Evolutionary conservation across 2,888 invertebrate species (phyloP).

Genomic region (Caradrina kadenii): DNA sequence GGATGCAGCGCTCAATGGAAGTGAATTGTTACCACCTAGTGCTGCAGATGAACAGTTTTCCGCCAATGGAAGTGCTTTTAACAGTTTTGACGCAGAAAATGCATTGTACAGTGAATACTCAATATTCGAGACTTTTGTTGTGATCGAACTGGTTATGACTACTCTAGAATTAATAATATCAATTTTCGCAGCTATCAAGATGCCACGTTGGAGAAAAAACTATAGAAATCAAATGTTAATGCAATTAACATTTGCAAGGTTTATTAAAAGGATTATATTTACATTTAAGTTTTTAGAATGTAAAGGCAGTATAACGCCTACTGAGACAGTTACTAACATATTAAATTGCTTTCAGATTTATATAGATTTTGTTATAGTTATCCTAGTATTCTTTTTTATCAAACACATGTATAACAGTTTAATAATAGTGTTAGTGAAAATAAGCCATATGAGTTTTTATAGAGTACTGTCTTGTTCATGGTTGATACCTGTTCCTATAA

Average conservation of each 20-base stretch:
- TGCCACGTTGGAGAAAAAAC: conserved; percentile 83
- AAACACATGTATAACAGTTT: conserved; percentile 86
- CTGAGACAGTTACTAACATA: conserved; percentile 50
- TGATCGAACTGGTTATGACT: conserved; percentile 83
- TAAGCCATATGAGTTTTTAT: conserved; percentile 77
- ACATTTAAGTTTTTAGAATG: conserved; percentile 73
- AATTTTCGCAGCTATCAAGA: conserved; percentile 78
- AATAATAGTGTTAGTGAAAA: conserved; percentile 82
- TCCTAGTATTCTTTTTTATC: conserved; percentile 83
- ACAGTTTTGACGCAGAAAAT: conserved; percentile 16
- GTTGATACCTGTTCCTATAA: conserved; percentile 79
- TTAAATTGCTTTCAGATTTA: conserved; percentile 77
- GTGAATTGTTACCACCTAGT: conserved; percentile 39
- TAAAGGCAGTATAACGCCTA: conserved; percentile 55
- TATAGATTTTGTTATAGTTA: conserved; percentile 82
- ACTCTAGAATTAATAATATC: conserved; percentile 80
- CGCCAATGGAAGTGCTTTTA: conserved; percentile 31
- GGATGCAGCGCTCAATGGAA: conserved; percentile 54
- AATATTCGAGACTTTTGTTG: conserved; percentile 77
- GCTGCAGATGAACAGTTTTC: conserved; percentile 9
- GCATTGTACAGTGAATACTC: conserved; percentile 42
- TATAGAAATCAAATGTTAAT: conserved; percentile 87
- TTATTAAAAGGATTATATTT: conserved; percentile 79
- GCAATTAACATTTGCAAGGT: conserved; percentile 82
- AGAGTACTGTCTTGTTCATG: conserved; percentile 79